Evolutionary conservation across 2,888 invertebrate genomes (phyloP), one percentile per base, ranked within the genome.

Genomic region (Ryuthela nishihirai): DNA sequence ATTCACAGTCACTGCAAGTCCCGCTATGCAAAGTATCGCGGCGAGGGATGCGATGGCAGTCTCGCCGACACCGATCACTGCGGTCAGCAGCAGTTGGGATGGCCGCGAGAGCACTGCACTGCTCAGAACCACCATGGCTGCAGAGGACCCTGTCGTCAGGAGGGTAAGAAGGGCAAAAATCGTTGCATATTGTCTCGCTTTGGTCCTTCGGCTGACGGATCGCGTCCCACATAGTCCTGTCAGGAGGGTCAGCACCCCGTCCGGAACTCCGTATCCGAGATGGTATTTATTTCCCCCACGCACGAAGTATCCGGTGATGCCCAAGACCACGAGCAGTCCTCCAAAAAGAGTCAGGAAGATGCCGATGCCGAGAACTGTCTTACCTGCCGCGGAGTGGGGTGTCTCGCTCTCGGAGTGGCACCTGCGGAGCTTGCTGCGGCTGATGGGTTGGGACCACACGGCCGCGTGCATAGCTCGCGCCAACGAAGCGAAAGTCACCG

Each of bases 361-460:
- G 7, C 47, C 47, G 20, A 41, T 41, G 17, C 47, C 47, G 15
- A 47, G 41, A 15, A 47, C 47, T 17, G 39, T 25, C 17, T 47
- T 47, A 12, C 47, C 47, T 3, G 47, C 47, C 15, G 42, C 21
- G 18, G 44, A 43, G 12, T n/a, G 12, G 10, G 47, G 47, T 12
- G 47, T 17, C 41, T 47, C 42, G 2, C 24, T 15, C 9, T 18
- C 15, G 2, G 36, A 24, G 23, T 47, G 47, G 12, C 39, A 18
- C 1, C 47, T 17, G 7, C 18, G 6, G 3, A 41, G 36, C 20
- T 41, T 47, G 4, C 47, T 15, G 23, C 20, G 24, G 23, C 43
- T 15, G 38, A 41, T 41, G 9, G 47, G 47, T 26, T 47, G 47
- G 3, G 47, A 47, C 47, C 47, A 47, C 17, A 47, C 47, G 15